Conservation (phyloP, 2,888 invertebrate species). For the Drosophila basisetae region DNA sequence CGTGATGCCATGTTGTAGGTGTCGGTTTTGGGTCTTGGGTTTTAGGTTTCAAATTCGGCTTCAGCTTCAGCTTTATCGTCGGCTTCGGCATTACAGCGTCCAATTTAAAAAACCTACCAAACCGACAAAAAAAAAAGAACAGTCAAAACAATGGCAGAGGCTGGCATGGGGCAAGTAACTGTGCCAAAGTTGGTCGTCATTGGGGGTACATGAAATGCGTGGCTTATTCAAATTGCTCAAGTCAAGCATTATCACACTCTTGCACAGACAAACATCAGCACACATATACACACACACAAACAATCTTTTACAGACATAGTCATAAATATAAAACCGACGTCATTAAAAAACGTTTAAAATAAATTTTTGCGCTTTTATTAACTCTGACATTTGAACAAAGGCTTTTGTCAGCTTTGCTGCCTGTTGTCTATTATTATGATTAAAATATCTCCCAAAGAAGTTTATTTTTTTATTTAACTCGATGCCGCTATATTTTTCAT, state of each 20-base stretch:
- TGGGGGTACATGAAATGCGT: constrained; percentile 75
- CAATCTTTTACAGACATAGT: constrained; percentile 20
- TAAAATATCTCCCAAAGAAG: constrained; percentile 74
- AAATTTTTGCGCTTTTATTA: constrained; percentile 82
- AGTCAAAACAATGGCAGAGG: constrained; percentile 60
- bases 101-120: constrained; percentile 50
- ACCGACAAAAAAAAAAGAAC: constrained; percentile 57
- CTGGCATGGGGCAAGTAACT: constrained; percentile 41
- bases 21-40: constrained; percentile 66
- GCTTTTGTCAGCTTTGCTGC: constrained; percentile 79
- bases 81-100: constrained; percentile 42
- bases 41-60: constrained; percentile 36
- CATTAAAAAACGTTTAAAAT: constrained; percentile 83
- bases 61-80: constrained; percentile 21
- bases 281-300: constrained; percentile 22
- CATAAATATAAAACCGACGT: constrained; percentile 62
- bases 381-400: constrained; percentile 81
- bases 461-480: constrained; percentile 57
- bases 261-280: constrained; percentile 18
- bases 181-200: constrained; percentile 51
- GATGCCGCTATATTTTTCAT: constrained; percentile 79
- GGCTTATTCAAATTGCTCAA: constrained; percentile 75
- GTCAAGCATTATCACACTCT: constrained; percentile 46
- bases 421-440: constrained; percentile 78
- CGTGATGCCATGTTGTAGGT: constrained; percentile 85